Percentiles rank a stretch among this genome's conserved stretches.
Conservation (phyloP, 2,888 invertebrate genomes). For the Lottia gigantea region DNA sequence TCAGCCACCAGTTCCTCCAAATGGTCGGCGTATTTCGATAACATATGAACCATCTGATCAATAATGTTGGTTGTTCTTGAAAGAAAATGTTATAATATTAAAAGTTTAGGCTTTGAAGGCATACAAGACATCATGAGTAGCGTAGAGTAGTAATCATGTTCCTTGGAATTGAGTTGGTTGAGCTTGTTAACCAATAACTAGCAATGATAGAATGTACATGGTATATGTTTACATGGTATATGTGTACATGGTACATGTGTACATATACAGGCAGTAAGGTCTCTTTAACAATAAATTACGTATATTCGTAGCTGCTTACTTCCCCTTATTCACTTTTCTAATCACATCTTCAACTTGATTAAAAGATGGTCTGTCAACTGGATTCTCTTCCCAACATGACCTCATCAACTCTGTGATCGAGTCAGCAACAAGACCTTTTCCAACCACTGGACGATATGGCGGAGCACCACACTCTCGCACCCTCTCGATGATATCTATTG, state of each 20-base stretch:
- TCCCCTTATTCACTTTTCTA: constrained; percentile 49
- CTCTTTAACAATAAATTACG: too few relatives aligned
- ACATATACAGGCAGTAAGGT: too few relatives aligned
- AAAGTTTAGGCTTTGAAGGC: too few relatives aligned
- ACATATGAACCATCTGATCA: constrained; percentile 83
- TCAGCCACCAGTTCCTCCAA: constrained; percentile 55
- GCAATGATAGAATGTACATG: too few relatives aligned
- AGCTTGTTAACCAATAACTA: too few relatives aligned
- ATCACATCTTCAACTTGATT: constrained; percentile 40
- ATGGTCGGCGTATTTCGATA: constrained; percentile 58
- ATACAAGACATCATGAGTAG: too few relatives aligned
- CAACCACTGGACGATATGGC: constrained; percentile 47
- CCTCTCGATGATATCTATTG: constrained; percentile 45
- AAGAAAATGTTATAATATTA: not conserved
- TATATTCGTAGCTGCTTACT: constrained; percentile 42
- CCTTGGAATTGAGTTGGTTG: too few relatives aligned
- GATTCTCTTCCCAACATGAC: constrained; percentile 57
- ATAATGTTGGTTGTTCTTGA: constrained; percentile 52
- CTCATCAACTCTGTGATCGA: constrained; percentile 50
- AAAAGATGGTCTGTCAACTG: constrained; percentile 54
- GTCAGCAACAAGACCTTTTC: constrained; percentile 31
- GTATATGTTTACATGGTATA: too few relatives aligned
- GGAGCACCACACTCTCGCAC: constrained; percentile 42
- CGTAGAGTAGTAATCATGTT: too few relatives aligned
- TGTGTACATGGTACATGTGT: too few relatives aligned